These are phyloP conservation scores for Stichopus chloronotus DNA, from an alignment of 35 echinoderm and acorn worm species.

Conservation along the genomic window DNA sequence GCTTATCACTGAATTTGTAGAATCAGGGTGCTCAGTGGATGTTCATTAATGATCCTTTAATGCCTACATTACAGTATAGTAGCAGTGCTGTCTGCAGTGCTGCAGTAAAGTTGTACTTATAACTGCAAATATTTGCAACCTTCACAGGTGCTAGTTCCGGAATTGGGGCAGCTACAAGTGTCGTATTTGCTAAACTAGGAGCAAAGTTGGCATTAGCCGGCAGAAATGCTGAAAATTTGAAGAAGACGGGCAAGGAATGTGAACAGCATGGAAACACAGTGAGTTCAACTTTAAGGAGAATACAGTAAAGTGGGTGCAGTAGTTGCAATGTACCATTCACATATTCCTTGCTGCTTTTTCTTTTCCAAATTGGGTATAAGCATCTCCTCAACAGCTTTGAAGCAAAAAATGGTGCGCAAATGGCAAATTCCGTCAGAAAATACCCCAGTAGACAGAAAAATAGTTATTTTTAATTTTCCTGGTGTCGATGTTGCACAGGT, in stretches of 20 bases:
- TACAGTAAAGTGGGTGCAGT: not conserved
- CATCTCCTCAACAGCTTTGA: not conserved
- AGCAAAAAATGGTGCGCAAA: not conserved
- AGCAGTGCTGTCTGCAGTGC: not conserved
- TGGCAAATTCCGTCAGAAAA: not conserved
- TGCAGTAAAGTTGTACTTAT: not conserved
- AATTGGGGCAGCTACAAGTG: slow-evolving; percentile 94
- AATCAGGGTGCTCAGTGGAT: not conserved
- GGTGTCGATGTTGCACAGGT: too few relatives aligned
- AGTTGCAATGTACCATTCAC: not conserved
- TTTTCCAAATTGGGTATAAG: not conserved
- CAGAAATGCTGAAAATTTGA: slow-evolving; percentile 83
- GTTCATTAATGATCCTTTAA: not conserved
- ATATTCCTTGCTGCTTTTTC: not conserved
- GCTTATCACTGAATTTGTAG: not conserved
- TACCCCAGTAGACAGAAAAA: too few relatives aligned
- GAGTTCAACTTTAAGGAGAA: not conserved
- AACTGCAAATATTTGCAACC: not conserved
- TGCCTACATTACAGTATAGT: not conserved
- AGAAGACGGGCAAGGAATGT: slow-evolving; percentile 80
- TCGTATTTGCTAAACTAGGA: slow-evolving; percentile 92
- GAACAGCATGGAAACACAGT: slow-evolving; percentile 65
- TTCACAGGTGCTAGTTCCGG: slow-evolving; percentile 96
- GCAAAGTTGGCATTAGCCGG: slow-evolving; percentile 78
- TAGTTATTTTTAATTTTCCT: too few relatives aligned